Evolutionary conservation across 2,113 vertebrate genomes (phyloP).

Genomic region (Arizona elegans): DNA sequence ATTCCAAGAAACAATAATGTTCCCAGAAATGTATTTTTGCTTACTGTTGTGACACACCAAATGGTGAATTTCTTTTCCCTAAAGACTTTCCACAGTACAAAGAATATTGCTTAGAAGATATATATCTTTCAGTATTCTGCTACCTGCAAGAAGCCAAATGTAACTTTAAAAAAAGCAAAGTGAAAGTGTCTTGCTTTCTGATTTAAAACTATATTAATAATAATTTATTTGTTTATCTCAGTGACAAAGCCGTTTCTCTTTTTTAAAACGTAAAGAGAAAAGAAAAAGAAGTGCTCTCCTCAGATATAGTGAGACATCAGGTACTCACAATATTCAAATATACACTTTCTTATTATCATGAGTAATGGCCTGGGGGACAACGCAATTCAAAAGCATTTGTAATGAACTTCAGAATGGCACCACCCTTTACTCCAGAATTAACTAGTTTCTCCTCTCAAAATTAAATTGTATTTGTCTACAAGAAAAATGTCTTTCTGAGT

Average conservation of each 20-base stretch:
- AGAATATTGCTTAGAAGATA: not conserved
- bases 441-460: slow-evolving; percentile 59
- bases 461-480: slow-evolving; percentile 56
- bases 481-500: slow-evolving; percentile 49
- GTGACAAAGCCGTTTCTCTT: not conserved
- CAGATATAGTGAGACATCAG: slow-evolving; percentile 23
- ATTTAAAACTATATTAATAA: slow-evolving; percentile 45
- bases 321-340: slow-evolving; percentile 17
- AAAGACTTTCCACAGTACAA: not conserved
- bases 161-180: slow-evolving; percentile 25
- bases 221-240: slow-evolving; percentile 13
- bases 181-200: not conserved
- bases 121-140: slow-evolving; percentile 21
- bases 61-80: not conserved
- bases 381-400: slow-evolving; percentile 42
- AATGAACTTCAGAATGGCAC: slow-evolving; percentile 51
- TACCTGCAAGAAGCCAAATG: slow-evolving; percentile 4
- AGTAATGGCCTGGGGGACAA: slow-evolving; percentile 45
- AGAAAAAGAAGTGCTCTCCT: not conserved
- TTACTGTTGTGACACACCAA: not conserved
- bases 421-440: slow-evolving; percentile 54
- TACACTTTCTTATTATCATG: slow-evolving; percentile 43
- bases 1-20: not conserved
- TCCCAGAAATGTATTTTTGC: not conserved
- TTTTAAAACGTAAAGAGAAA: not conserved